These are phyloP conservation scores for Phyto melanocephala DNA, from an alignment of 2,888 invertebrate species.

Conservation along the genomic window DNA sequence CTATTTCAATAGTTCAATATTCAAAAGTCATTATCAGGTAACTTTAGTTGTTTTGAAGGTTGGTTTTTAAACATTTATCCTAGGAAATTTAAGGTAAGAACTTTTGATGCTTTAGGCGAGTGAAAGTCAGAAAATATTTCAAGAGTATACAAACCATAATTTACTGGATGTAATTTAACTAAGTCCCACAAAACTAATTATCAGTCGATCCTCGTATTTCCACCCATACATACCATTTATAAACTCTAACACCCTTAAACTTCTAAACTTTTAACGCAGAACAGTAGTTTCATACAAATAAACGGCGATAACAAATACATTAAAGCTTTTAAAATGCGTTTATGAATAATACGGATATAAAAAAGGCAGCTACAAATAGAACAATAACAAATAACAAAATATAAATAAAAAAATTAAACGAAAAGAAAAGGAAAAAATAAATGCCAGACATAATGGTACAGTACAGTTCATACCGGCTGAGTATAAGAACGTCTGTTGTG, in stretches of 20 bases:
- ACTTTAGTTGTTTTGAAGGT: too few relatives aligned
- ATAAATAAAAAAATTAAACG: neutral
- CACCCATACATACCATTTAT: conserved; percentile 20
- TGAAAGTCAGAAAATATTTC: too few relatives aligned
- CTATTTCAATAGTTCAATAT: too few relatives aligned
- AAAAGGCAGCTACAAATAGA: conserved; percentile 22
- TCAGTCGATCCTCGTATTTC: neutral
- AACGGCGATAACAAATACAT: conserved; percentile 47
- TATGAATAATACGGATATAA: conserved; percentile 51
- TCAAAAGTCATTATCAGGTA: too few relatives aligned
- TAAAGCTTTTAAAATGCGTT: conserved; percentile 62
- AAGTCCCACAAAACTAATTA: neutral
- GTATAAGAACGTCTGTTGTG: conserved; percentile 23
- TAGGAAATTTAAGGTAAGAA: too few relatives aligned
- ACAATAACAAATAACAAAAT: conserved; percentile 14
- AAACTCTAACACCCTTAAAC: conserved; percentile 38
- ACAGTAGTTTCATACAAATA: conserved; percentile 24
- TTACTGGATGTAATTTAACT: too few relatives aligned
- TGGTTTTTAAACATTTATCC: too few relatives aligned
- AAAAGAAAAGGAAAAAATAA: conserved; percentile 14
- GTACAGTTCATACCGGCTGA: conserved; percentile 51
- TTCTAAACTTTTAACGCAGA: conserved; percentile 32
- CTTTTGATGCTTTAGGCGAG: too few relatives aligned
- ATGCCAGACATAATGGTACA: conserved; percentile 57
- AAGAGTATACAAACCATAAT: too few relatives aligned